Percentiles rank a stretch among this genome's conserved stretches.
These are phyloP conservation scores for Jacana jacana DNA, from an alignment of 2,113 vertebrate species.

Conservation along the genomic window DNA sequence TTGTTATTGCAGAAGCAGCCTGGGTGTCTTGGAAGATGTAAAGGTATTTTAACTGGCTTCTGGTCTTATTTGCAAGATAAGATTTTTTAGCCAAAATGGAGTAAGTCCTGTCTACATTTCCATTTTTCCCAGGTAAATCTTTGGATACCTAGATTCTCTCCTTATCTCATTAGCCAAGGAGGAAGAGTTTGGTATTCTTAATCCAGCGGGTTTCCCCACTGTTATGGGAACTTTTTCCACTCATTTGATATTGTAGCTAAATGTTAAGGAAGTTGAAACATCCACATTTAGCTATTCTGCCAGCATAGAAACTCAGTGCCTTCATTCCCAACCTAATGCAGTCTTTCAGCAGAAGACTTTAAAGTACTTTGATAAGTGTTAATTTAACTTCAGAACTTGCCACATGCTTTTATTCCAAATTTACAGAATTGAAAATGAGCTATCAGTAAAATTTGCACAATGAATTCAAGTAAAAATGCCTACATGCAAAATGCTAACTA, in stretches of 20 bases:
- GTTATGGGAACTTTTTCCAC: not conserved
- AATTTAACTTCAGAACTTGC: not conserved
- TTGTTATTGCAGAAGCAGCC: not conserved
- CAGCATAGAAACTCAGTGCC: not conserved
- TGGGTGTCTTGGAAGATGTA: not conserved
- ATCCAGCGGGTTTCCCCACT: not conserved
- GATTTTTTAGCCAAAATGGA: not conserved
- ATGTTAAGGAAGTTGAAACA: not conserved
- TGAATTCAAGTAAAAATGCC: not conserved
- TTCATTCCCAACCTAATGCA: not conserved
- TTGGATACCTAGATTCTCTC: not conserved
- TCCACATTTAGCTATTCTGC: not conserved
- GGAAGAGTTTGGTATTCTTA: not conserved
- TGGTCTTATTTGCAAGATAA: not conserved
- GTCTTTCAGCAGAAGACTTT: not conserved
- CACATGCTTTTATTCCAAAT: not conserved
- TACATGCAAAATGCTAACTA: not conserved
- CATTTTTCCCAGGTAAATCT: not conserved
- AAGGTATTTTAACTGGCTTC: not conserved
- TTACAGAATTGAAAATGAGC: not conserved
- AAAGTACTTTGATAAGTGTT: not conserved
- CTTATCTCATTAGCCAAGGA: not conserved
- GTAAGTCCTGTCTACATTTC: not conserved
- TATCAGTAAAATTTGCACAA: not conserved
- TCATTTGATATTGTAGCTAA: not conserved